Percentiles rank a stretch among this genome's conserved stretches.
Evolutionary conservation across 2,888 invertebrate genomes (phyloP).

Genomic region (Lasioglossum figueresi): DNA sequence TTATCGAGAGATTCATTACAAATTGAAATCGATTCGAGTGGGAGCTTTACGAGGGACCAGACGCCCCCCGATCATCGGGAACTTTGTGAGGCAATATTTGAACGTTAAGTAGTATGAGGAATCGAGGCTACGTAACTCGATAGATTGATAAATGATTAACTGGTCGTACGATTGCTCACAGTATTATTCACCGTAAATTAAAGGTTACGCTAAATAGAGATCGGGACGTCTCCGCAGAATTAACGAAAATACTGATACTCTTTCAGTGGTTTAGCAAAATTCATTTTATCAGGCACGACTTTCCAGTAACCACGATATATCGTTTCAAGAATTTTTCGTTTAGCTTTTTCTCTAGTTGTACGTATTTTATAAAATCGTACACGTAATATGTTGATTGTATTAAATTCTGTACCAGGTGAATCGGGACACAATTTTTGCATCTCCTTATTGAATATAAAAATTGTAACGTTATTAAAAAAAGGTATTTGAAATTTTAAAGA

Average conservation of each 20-base stretch:
- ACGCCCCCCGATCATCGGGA: not conserved
- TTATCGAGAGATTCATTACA: conserved; percentile 45
- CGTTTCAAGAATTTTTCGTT: not conserved
- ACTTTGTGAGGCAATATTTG: conserved; percentile 24
- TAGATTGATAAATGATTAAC: not conserved
- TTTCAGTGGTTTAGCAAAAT: not conserved
- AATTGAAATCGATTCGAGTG: conserved; percentile 48
- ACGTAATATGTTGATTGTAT: too few species aligned
- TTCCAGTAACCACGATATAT: not conserved
- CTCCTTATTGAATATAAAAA: not conserved
- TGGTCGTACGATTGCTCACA: not conserved
- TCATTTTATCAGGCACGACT: not conserved
- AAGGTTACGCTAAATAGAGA: not conserved
- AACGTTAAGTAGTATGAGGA: not conserved
- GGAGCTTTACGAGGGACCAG: conserved; percentile 13
- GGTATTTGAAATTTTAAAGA: not conserved
- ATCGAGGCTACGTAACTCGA: not conserved
- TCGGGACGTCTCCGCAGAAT: not conserved
- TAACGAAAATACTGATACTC: not conserved
- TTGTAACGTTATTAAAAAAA: not conserved
- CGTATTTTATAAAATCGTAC: too few species aligned
- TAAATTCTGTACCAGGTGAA: too few species aligned
- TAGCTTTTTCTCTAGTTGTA: too few species aligned
- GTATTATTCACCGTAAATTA: not conserved
- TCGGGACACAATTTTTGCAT: too few species aligned